A percentile compares a stretch with the other conserved stretches of the same genome.
These are phyloP conservation scores for Lagodon rhomboides DNA, from an alignment of 2,797 vertebrate species.

Conservation along the genomic window DNA sequence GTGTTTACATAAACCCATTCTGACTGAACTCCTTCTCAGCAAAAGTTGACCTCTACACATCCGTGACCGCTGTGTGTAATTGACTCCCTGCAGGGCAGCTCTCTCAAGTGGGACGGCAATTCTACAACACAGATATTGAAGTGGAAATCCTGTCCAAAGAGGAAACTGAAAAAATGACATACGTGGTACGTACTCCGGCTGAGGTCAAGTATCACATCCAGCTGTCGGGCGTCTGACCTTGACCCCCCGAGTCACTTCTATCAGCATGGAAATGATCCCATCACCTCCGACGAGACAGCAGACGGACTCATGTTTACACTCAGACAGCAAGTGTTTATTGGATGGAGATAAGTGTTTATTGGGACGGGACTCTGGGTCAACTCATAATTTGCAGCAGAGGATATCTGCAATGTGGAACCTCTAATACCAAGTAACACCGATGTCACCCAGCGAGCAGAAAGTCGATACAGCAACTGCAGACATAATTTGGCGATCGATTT, in stretches of 20 bases:
- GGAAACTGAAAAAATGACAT: conserved; percentile 88
- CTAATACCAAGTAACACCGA: not conserved
- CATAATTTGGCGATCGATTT: not conserved
- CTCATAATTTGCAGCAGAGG: conserved; percentile 20
- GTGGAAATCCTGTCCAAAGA: conserved; percentile 88
- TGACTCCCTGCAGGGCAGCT: conserved; percentile 81
- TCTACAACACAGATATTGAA: conserved; percentile 88
- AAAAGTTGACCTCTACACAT: not conserved
- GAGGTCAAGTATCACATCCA: not conserved
- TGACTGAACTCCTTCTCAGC: not conserved
- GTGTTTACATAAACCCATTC: not conserved
- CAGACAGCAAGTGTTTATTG: conserved; percentile 55
- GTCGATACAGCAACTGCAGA: not conserved
- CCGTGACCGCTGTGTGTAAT: conserved; percentile 13
- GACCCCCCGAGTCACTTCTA: conserved; percentile 18
- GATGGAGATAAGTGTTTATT: conserved; percentile 64
- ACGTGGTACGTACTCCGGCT: conserved; percentile 74
- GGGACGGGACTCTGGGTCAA: conserved; percentile 37
- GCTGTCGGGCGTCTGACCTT: conserved; percentile 9
- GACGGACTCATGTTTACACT: conserved; percentile 48
- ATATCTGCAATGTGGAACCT: conserved; percentile 5
- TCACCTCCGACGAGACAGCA: conserved; percentile 9
- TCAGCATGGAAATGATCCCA: conserved; percentile 40
- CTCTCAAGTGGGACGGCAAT: conserved; percentile 86
- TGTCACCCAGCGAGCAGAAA: not conserved